Base-by-base conservation (phyloP, 2,888 invertebrate species). In the Hydrotaea cyrtoneurina region DNA sequence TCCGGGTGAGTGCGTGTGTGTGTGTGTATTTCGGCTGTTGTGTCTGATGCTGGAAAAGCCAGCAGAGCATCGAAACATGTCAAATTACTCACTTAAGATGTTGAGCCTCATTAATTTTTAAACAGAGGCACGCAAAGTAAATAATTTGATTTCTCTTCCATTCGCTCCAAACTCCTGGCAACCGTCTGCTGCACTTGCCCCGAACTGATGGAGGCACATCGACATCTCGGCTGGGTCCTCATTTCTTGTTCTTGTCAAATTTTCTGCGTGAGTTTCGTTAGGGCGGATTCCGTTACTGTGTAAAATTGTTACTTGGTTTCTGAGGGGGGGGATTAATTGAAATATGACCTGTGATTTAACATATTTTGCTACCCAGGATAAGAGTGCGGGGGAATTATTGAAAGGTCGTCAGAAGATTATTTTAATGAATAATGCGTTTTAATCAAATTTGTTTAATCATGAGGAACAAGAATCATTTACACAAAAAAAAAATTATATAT, bases 101-200 rank as follows among this genome's bases (percentile, higher is more conserved):
- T 80, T 86, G 80, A 66, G 82, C 80, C 80, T 83, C 86, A 82
- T 86, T 86, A 83, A 86, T 80, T 86, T 83, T 80, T 72, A 85
- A 85, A 79, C 59, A 77, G 69, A 57, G 66, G 53, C 46, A 78
- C 13, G 59, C 64, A 73, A 74, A 82, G 43, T 50, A 79, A 79
- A 79, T 82, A 77, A 77, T 85, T 62, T 77, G 79, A 23, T 74
- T 85, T 84, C 39, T 39, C 50, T 64, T 43, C 36, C 10, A 53
- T 39, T 17, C 17, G 15, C 8, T 43, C 39, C 3, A 4, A 31
- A 1, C 5, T 5, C 36, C 64, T 21, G 55, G 1, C 53, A 31
- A 31, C 2, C 4, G 15, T 78, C 23, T 59, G 36, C 64, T 82
- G 64, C 26, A 64, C 59, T 64, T 79, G 31, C 1, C 43, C 59